phyloP scores from a whole-genome alignment of 37 sponge, comb jelly and placozoan species.

The Aphrocallistes beatrix region DNA sequence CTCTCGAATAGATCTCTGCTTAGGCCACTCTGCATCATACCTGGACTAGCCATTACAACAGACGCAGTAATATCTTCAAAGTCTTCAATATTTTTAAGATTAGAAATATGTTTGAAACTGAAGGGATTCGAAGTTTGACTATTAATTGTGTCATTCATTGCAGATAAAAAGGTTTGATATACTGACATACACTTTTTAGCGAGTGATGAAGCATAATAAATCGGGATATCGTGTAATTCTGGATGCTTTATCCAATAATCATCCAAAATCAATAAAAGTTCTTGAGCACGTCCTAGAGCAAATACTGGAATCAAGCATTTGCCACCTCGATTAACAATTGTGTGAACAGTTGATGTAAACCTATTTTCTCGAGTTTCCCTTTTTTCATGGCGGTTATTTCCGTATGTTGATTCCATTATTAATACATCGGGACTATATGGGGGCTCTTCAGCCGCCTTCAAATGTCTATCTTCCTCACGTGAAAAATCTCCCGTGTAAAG shows the following conservation, averaged over 20 bases:
- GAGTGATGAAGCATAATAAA: constrained; percentile 94
- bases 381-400: constrained; percentile 81
- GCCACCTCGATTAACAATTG: constrained; percentile 89
- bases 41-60: constrained; percentile 98
- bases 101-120: constrained; percentile 92
- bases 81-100: constrained; percentile 83
- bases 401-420: constrained; percentile 82
- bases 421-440: constrained; percentile 63
- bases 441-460: constrained; percentile 96
- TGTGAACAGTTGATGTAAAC: constrained; percentile 85
- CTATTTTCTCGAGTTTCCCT: constrained; percentile 75
- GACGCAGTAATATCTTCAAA: constrained; percentile 94
- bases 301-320: constrained; percentile 95
- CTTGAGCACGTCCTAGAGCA: constrained; percentile 97
- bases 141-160: constrained; percentile 90
- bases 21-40: constrained; percentile 99
- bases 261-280: constrained; percentile 83
- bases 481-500: constrained; percentile 96
- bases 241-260: constrained; percentile 97
- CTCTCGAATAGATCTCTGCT: constrained; percentile 91
- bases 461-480: constrained; percentile 83
- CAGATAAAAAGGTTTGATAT: constrained; percentile 93
- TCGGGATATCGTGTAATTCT: constrained; percentile 93
- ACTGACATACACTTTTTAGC: constrained; percentile 99
- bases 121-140: constrained; percentile 90